Percentiles rank a stretch among this genome's conserved stretches.
phyloP scores from a whole-genome alignment of 1,140 invertebrate species.

The Neelides sp. region DNA sequence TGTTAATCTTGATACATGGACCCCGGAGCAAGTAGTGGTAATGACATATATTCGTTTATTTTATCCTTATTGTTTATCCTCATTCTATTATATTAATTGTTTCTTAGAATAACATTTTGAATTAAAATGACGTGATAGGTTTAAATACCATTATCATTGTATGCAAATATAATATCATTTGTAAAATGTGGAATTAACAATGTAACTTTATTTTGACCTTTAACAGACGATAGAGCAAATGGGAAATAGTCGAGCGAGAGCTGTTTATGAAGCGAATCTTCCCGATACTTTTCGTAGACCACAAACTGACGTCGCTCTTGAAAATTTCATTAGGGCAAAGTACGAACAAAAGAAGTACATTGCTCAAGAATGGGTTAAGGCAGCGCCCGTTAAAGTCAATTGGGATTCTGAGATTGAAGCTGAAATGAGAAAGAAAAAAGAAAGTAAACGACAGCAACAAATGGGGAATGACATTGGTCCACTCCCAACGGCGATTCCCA shows the following conservation, averaged over 20 bases:
- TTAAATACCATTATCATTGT: no score
- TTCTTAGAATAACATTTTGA: no score
- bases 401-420: slow-evolving; percentile 64
- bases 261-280: slow-evolving; percentile 93
- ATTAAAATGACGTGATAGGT: no score
- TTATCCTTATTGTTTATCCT: background rate
- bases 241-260: slow-evolving; percentile 91
- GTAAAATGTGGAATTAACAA: no score
- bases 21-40: slow-evolving; percentile 88
- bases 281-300: slow-evolving; percentile 88
- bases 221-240: slow-evolving; percentile 81
- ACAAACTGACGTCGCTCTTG: slow-evolving; percentile 83
- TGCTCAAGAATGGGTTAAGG: slow-evolving; percentile 87
- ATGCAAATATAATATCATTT: no score
- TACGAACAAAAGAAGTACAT: slow-evolving; percentile 98
- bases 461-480: slow-evolving; percentile 32
- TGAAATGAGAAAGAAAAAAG: slow-evolving; percentile 53
- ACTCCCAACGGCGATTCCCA: slow-evolving; percentile 33
- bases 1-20: slow-evolving; percentile 95
- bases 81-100: background rate
- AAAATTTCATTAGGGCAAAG: slow-evolving; percentile 90
- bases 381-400: slow-evolving; percentile 65
- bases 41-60: slow-evolving; percentile 30
- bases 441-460: slow-evolving; percentile 55
- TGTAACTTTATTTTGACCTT: slow-evolving; percentile 2